phyloP scores from a whole-genome alignment of 2,113 vertebrate genomes.

The Pelecanus crispus region DNA sequence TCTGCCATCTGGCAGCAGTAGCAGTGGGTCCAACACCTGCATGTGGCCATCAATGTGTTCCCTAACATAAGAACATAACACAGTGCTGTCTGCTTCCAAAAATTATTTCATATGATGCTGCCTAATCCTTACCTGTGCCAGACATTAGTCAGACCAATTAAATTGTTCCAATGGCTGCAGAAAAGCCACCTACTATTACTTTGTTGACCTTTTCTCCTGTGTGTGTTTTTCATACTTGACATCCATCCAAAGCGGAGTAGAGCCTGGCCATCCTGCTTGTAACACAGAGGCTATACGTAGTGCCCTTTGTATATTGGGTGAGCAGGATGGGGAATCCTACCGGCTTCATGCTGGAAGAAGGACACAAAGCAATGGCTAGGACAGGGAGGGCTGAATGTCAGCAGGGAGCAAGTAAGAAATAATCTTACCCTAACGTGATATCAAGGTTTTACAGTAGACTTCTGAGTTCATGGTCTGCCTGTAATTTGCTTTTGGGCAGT shows the following conservation, averaged over 20 bases:
- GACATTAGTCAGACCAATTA: neutral
- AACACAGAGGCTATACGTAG: rapidly evolving
- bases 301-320: rapidly evolving
- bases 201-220: neutral
- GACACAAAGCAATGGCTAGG: neutral
- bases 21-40: neutral
- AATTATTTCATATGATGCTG: neutral
- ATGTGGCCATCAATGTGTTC: rapidly evolving
- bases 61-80: neutral
- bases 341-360: neutral
- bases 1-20: neutral
- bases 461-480: neutral
- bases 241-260: neutral
- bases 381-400: neutral
- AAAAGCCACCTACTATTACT: neutral
- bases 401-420: neutral
- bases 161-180: neutral
- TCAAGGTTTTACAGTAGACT: neutral
- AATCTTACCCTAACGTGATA: neutral
- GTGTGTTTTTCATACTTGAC: neutral
- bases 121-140: neutral
- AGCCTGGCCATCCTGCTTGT: neutral
- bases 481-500: neutral
- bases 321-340: neutral
- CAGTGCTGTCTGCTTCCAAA: neutral